Base-by-base conservation (phyloP, 2,797 vertebrate genomes). In the Sebastes baramenuke region DNA sequence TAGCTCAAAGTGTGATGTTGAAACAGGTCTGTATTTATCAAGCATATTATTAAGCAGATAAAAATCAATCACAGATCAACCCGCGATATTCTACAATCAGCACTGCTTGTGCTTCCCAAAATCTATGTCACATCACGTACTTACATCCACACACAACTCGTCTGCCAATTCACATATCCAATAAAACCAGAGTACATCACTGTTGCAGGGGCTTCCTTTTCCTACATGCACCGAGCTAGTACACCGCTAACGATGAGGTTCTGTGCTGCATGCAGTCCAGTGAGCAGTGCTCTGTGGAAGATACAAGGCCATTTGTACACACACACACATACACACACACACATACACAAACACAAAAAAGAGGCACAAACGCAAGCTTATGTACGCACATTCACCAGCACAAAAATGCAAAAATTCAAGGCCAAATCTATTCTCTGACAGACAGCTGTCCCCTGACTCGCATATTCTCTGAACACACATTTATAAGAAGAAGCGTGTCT, bases 401-500 rank as follows among this genome's bases (percentile, higher is more conserved):
- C 36, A 88, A 67, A 79, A 89, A 77, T 74, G 73, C 81, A 81
- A 83, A 87, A 88, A 81, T 73, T 77, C 83, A 87, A 89, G 83
- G 85, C 77, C 52, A 77, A 36, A 80, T 80, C 73, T 52, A 67
- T 87, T 78, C 54, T 86, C 55, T 42, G 38, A 71, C 67, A 74
- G 58, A 76, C 59, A 68, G 65, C 68, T 55, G 65, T 80, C 65
- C 24, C 36, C 61, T 70, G 64, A 76, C 70, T 81, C 10, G 7
- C 80, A 82, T 55, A 80, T 49, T 49, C 46, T 49, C 46, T 20
- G 46, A 49, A 67, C 27, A 77, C 52, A 56, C 49, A 59, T 58
- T 27, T 36, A 65, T 8, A 30, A 38, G 36, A 29, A 66, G 30
- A 65, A 54, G 38, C 55, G 72, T 68, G 59, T 87, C 52, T 66